Conservation (phyloP, 2,797 vertebrate genomes). For the Aselliscus stoliczkanus region DNA sequence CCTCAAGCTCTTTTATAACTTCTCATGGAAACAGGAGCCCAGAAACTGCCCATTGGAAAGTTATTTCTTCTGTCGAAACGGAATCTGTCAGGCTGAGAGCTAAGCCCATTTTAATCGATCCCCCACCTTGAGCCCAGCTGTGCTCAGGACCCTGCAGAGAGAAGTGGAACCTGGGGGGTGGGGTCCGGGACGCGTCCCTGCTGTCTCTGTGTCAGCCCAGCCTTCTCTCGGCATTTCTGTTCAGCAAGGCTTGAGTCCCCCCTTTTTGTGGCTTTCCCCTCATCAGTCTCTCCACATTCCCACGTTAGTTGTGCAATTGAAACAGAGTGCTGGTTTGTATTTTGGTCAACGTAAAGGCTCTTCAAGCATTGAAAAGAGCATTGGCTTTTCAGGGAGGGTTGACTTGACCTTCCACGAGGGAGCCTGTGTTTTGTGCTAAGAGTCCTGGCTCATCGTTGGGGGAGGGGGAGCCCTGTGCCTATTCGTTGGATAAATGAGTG, state of each 20-base stretch:
- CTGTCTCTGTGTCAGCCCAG: rapidly evolving
- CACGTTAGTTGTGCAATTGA: background rate
- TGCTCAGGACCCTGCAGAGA: rapidly evolving
- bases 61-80: background rate
- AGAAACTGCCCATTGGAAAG: background rate
- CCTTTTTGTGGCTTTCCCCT: background rate
- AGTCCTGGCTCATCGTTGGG: rapidly evolving
- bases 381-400: background rate
- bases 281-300: background rate
- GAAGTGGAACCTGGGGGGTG: rapidly evolving
- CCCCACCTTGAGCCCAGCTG: background rate
- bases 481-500: rapidly evolving
- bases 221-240: rapidly evolving
- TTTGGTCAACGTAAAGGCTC: background rate
- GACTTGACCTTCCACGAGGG: background rate
- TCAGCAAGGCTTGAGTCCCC: rapidly evolving
- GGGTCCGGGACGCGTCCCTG: background rate
- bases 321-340: background rate
- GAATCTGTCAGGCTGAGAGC: background rate
- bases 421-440: rapidly evolving
- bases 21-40: background rate
- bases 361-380: background rate
- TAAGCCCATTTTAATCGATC: rapidly evolving
- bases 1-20: background rate
- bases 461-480: rapidly evolving